These are phyloP conservation scores for Ptychobarbus kaznakovi DNA, from an alignment of 2,797 vertebrate species.

Conservation along the genomic window DNA sequence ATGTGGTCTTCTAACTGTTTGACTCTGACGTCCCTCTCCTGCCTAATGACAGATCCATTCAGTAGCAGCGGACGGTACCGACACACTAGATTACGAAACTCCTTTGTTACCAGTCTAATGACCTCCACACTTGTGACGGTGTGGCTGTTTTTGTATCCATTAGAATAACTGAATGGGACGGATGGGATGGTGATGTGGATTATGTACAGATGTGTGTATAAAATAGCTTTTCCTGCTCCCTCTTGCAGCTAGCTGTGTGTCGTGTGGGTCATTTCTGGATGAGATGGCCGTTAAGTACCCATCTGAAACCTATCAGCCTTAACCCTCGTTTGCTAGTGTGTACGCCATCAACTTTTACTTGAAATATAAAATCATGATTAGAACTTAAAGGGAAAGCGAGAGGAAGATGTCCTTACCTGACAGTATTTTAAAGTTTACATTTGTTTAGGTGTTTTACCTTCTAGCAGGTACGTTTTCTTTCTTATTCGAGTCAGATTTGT, in stretches of 20 bases:
- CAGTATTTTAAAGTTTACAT: conserved; percentile 45
- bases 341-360: conserved; percentile 31
- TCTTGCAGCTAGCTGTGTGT: conserved; percentile 47
- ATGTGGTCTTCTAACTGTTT: conserved; percentile 74
- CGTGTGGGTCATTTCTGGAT: conserved; percentile 24
- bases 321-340: conserved; percentile 30
- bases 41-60: conserved; percentile 63
- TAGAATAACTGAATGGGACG: conserved; percentile 14
- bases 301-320: conserved; percentile 47
- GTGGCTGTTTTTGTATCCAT: conserved; percentile 49
- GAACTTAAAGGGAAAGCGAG: conserved; percentile 9
- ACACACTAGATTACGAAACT: conserved; percentile 60
- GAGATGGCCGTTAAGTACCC: conserved; percentile 24
- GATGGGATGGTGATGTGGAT: conserved; percentile 26
- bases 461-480: conserved; percentile 33
- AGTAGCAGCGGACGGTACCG: conserved; percentile 62
- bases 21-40: conserved; percentile 61
- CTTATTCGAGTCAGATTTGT: background rate
- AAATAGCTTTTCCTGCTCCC: conserved; percentile 58
- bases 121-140: conserved; percentile 36
- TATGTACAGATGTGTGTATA: conserved; percentile 59
- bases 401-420: conserved; percentile 35
- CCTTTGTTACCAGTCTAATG: conserved; percentile 46
- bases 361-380: conserved; percentile 27
- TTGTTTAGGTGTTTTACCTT: conserved; percentile 16